Base-by-base conservation (phyloP, 1,140 invertebrate genomes). In the Sycobia sp. region DNA sequence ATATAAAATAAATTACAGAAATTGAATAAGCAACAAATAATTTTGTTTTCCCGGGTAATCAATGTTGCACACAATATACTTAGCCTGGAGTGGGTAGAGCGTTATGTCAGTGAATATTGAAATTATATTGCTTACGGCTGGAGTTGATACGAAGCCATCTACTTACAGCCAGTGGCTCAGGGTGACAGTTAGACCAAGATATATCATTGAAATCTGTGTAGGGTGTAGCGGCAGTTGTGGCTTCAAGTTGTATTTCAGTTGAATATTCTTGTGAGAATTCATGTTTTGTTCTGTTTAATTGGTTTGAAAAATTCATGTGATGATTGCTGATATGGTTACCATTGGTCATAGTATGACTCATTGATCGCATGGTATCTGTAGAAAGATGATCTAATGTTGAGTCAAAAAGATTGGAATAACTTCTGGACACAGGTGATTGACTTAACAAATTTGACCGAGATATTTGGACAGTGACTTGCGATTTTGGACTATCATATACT, bases 61-160 rank as follows among this genome's bases (percentile, higher is more conserved):
- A 47, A 14, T 18, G 64, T 63, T 54, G 54, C 55, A 60, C 53
- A 57, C 44, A 71, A 47, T 62, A 72, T 74, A 71, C 73, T 82
- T 73, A 82, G 76, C 80, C 80, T 72, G 78, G 80, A 75, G 77
- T 82, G 71, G 79, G 79, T 72, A 74, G 77, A 72, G 73, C 81
- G 65, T 79, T 81, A 69, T 82, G 80, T 82, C 80, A 82, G 79
- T 82, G 80, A 78, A 82, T 82, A 73, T 82, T 82, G 63, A 82
- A 82, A 66, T 82, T 81, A 62, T 82, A 82, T 67, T 82, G 79
- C 67, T 82, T 81, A 66, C 80, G 80, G 72, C 68, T 81, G 60
- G 78, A 80, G n/a, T 73, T 80, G 46, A 82, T 80, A 39, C 78
- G 77, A 8, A 82, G 69, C 80, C 80, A 82, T 14, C 78, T 77